Evolutionary conservation across 2,888 invertebrate species (phyloP).

Genomic region (Hirtodrosophila histrioides): DNA sequence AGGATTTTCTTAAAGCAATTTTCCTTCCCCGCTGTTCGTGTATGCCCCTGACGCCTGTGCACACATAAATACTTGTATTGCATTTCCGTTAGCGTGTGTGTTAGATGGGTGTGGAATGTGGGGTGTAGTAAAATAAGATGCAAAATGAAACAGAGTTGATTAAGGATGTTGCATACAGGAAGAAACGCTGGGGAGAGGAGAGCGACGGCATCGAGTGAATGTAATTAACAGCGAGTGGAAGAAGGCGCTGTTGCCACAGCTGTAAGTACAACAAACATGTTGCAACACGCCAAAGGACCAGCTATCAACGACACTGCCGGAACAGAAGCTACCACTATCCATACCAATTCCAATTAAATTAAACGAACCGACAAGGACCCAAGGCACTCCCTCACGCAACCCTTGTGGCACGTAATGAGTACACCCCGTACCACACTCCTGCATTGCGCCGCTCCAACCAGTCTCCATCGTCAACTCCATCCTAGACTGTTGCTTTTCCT

Average conservation of each 20-base stretch:
- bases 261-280: conserved; percentile 59
- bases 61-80: neutral
- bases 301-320: conserved; percentile 37
- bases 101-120: neutral
- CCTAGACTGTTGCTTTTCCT: conserved; percentile 33
- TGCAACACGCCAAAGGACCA: conserved; percentile 46
- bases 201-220: conserved; percentile 42
- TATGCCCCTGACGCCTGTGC: too few relatives aligned
- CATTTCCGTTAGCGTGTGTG: neutral
- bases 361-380: conserved; percentile 33
- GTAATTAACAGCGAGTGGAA: conserved; percentile 41
- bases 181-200: neutral
- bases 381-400: conserved; percentile 6
- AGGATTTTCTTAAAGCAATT: too few relatives aligned
- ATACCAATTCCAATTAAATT: conserved; percentile 50
- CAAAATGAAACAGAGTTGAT: conserved; percentile 21
- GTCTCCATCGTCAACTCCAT: conserved; percentile 8
- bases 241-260: conserved; percentile 37
- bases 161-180: conserved; percentile 25
- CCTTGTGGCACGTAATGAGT: conserved; percentile 58
- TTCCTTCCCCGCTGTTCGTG: too few relatives aligned
- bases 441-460: conserved; percentile 16
- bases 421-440: conserved; percentile 20
- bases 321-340: conserved; percentile 12
- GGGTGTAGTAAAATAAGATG: conserved; percentile 17